Conservation (phyloP, 2,113 vertebrate genomes). For the Typhlomys cinereus region DNA sequence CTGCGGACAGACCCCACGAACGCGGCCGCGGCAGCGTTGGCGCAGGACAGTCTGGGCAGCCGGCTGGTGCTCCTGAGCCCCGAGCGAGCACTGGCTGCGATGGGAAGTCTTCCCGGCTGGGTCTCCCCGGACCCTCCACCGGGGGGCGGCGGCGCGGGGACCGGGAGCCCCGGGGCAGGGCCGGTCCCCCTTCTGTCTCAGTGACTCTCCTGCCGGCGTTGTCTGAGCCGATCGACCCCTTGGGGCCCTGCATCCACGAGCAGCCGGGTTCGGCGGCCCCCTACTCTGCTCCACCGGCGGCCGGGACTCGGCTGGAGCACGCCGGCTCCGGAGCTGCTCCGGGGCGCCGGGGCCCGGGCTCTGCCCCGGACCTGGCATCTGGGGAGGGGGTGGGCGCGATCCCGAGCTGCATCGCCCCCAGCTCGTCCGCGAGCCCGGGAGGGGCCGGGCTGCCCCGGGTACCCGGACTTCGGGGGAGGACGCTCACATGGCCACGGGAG, state of each 20-base stretch:
- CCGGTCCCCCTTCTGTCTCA: constrained; percentile 13
- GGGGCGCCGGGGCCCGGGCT: not conserved
- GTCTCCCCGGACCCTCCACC: not conserved
- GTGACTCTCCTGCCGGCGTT: not conserved
- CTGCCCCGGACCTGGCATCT: not conserved
- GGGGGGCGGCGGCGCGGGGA: not conserved
- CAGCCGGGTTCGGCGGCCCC: not conserved
- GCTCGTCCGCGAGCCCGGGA: constrained; percentile 28
- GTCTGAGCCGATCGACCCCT: not conserved
- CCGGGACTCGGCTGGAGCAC: not conserved
- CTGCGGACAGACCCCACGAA: constrained; percentile 1
- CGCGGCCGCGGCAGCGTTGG: constrained; percentile 33
- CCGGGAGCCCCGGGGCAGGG: constrained; percentile 1
- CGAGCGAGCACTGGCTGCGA: constrained; percentile 33
- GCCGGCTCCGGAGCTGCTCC: too few species aligned
- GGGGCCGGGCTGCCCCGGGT: constrained; percentile 55
- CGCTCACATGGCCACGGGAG: constrained; percentile 73
- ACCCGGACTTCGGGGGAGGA: constrained; percentile 59
- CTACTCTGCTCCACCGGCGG: not conserved
- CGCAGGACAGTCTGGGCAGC: constrained; percentile 59
- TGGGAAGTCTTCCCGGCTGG: not conserved
- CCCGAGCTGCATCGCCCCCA: constrained; percentile 7
- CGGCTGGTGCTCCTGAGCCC: not conserved
- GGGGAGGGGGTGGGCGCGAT: constrained; percentile 51
- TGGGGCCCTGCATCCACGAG: not conserved